A percentile compares a stretch with the other conserved stretches of the same genome.
phyloP scores from a whole-genome alignment of 2,888 invertebrate genomes.

The Microchrysa polita region DNA sequence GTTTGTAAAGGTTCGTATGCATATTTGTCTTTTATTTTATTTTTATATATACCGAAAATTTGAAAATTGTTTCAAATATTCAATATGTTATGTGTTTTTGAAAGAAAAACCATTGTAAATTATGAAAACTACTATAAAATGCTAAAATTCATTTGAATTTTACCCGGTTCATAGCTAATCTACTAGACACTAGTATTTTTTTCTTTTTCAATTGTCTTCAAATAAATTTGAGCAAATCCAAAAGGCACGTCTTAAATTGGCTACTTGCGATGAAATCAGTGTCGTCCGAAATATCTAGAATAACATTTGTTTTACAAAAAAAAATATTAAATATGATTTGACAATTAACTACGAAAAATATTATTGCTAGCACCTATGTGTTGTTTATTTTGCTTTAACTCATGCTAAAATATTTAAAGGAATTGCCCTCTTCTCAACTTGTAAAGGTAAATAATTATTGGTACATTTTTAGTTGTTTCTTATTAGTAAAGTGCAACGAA shows the following conservation, averaged over 20 bases:
- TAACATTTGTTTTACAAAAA: slow-evolving; percentile 1
- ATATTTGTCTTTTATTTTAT: slow-evolving; percentile 16
- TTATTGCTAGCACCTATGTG: slow-evolving; percentile 53
- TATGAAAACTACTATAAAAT: slow-evolving; percentile 1
- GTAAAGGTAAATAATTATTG: slow-evolving; percentile 70
- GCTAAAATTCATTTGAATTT: slow-evolving; percentile 13
- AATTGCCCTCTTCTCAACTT: slow-evolving; percentile 74
- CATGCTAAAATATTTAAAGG: slow-evolving; percentile 64
- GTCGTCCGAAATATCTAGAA: not conserved
- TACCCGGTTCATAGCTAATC: not conserved
- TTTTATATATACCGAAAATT: slow-evolving; percentile 13
- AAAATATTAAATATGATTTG: slow-evolving; percentile 20
- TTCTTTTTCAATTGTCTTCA: slow-evolving; percentile 15
- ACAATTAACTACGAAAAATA: slow-evolving; percentile 35
- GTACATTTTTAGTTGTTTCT: slow-evolving; percentile 48
- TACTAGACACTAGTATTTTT: slow-evolving; percentile 21
- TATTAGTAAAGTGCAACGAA: slow-evolving; percentile 14
- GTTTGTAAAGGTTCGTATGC: slow-evolving; percentile 89
- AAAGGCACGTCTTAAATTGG: slow-evolving; percentile 28
- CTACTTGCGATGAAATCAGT: not conserved
- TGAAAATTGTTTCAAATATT: slow-evolving; percentile 36
- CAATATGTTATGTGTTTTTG: slow-evolving; percentile 50
- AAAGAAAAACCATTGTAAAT: slow-evolving; percentile 26
- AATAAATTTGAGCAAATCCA: not conserved
- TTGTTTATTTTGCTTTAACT: slow-evolving; percentile 55